These are phyloP conservation scores for Odontocolon sp. DNA, from an alignment of 2,888 invertebrate genomes.

Conservation along the genomic window DNA sequence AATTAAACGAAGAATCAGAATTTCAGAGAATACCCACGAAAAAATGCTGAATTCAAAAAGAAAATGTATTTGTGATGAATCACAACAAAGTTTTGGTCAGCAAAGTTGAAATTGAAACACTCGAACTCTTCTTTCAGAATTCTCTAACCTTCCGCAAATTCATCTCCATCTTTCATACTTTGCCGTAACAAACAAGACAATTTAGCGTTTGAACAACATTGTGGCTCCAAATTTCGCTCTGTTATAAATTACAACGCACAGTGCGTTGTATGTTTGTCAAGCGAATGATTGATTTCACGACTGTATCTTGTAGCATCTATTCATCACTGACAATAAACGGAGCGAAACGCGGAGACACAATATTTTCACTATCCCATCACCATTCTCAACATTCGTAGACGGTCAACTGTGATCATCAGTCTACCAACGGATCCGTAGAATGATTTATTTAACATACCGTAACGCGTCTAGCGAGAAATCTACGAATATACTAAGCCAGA, in stretches of 20 bases:
- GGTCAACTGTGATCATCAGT: not conserved
- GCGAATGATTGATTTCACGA: conserved; percentile 24
- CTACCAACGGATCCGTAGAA: not conserved
- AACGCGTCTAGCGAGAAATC: not conserved
- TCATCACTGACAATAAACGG: conserved; percentile 9
- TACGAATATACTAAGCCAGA: too few species aligned
- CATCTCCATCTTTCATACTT: not conserved
- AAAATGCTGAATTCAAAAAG: too few species aligned
- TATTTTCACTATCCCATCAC: not conserved
- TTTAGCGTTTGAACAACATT: not conserved
- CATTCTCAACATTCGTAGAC: conserved; percentile 9
- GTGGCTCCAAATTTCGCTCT: not conserved
- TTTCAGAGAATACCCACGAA: too few species aligned
- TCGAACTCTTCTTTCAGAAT: too few species aligned
- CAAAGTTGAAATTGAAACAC: too few species aligned
- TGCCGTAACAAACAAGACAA: conserved; percentile 2
- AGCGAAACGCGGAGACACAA: not conserved
- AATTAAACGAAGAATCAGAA: too few species aligned
- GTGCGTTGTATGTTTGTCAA: conserved; percentile 18
- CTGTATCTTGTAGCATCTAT: conserved; percentile 4
- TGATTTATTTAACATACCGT: conserved; percentile 30
- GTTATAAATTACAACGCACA: conserved; percentile 22
- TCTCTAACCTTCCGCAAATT: too few species aligned
- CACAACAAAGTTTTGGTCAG: too few species aligned
- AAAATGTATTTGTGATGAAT: too few species aligned